phyloP scores from a whole-genome alignment of 2,888 invertebrate genomes.

The Melanotus villosus region DNA sequence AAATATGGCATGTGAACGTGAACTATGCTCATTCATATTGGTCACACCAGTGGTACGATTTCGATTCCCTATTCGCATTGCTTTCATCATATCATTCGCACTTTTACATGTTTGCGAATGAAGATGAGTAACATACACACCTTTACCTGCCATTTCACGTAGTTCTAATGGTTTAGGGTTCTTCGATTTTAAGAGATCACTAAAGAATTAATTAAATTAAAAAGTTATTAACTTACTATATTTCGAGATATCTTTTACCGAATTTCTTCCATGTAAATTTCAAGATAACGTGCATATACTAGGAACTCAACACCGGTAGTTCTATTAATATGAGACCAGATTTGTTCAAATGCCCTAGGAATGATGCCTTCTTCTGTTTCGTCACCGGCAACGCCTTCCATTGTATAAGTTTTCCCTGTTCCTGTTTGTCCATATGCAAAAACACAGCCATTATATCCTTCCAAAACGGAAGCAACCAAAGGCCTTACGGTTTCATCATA shows the following conservation, averaged over 20 bases:
- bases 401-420: conserved; percentile 88
- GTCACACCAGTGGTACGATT: conserved; percentile 84
- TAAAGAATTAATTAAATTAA: conserved; percentile 57
- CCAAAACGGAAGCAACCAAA: conserved; percentile 93
- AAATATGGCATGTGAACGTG: conserved; percentile 98
- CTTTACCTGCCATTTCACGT: conserved; percentile 75
- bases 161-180: conserved; percentile 71
- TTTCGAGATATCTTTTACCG: conserved; percentile 69
- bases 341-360: conserved; percentile 97
- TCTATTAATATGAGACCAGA: conserved; percentile 94
- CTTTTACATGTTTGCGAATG: conserved; percentile 96
- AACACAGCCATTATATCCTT: conserved; percentile 99
- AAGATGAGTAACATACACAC: conserved; percentile 96
- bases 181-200: conserved; percentile 79
- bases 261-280: conserved; percentile 95
- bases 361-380: conserved; percentile 75
- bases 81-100: conserved; percentile 91
- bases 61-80: conserved; percentile 94
- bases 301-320: conserved; percentile 95
- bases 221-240: not conserved
- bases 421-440: conserved; percentile 99
- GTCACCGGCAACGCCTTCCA: conserved; percentile 79
- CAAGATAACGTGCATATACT: conserved; percentile 96
- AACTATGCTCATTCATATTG: conserved; percentile 92
- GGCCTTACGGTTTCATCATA: conserved; percentile 98